Evolutionary conservation across 2,797 vertebrate species (phyloP).

Genomic region (Arctocebus calabarensis): DNA sequence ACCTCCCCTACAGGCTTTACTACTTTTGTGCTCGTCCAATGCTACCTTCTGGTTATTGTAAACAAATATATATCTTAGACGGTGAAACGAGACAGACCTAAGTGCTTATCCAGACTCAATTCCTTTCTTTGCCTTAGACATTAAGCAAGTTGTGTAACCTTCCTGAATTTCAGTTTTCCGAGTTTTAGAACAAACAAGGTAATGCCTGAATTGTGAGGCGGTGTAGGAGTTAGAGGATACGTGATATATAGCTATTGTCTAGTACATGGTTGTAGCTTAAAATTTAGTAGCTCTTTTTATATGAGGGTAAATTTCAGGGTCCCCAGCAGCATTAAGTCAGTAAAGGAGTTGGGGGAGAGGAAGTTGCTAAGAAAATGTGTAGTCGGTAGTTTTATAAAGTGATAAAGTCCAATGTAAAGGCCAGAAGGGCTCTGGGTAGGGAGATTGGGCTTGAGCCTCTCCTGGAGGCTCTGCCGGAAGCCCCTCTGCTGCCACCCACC

Average conservation of each 20-base stretch:
- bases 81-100: background rate
- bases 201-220: background rate
- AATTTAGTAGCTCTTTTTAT: background rate
- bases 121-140: background rate
- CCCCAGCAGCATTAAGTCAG: background rate
- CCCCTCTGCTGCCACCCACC: background rate
- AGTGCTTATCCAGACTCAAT: background rate
- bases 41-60: slow-evolving; percentile 22
- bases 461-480: rapidly evolving
- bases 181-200: slow-evolving; percentile 51
- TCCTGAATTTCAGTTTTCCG: background rate
- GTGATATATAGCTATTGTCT: background rate
- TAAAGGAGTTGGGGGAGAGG: background rate
- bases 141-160: slow-evolving; percentile 9
- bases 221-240: background rate
- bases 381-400: background rate
- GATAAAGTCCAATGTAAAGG: background rate
- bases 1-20: background rate
- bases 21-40: background rate
- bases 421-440: background rate
- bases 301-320: background rate
- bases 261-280: background rate
- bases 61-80: background rate
- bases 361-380: background rate
- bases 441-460: background rate